Base-by-base conservation (phyloP, 2,888 invertebrate species). In the Leptopilina syphax region DNA sequence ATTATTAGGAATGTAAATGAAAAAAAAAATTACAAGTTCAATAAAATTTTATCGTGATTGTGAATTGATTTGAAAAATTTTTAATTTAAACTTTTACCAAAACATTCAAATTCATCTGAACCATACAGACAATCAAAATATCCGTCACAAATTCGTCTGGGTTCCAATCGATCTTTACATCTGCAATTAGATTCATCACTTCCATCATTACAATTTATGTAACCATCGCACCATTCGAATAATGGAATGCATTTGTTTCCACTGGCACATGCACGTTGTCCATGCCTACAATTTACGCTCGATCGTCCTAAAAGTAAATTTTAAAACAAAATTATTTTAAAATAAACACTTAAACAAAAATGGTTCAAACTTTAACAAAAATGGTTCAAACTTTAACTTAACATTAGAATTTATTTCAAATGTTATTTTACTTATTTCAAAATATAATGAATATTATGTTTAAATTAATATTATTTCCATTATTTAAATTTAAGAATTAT, bases 41-140 rank as follows among this genome's bases (percentile, higher is more conserved):
- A 18, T 18, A 18, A 18, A 34, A 34, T 34, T 34, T 34, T 34
- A 3, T 34, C 4, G 0, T 18, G 18, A 18, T 18, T 18, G 18
- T 18, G 18, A 34, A 3, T 34, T 34, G 34, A 34, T 34, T 34
- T 34, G 34, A 4, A 34, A 34, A 34, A 34, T 3, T 34, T 34
- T 34, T 0, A 24, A 24, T 63, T 63, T 63, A 65, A 68, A 77
- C 63, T 83, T 88, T 92, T 92, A 96, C 96, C 96, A 88, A 94
- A 95, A 89, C 97, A 97, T 27, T 95, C 96, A 86, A 95, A 92
- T 92, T 97, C 97, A 87, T 97, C 97, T 92, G 96, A 96, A 27
- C 95, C 96, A 85, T 94, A 94, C 0, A 97, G 97, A 90, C 97
- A 97, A 88, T 97, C 97, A 70, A 95, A 94, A 87, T 96, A 96